Percentiles rank a stretch among this genome's conserved stretches.
Evolutionary conservation across 2,888 invertebrate genomes (phyloP).

Genomic region (Cylindroiulus punctatus): DNA sequence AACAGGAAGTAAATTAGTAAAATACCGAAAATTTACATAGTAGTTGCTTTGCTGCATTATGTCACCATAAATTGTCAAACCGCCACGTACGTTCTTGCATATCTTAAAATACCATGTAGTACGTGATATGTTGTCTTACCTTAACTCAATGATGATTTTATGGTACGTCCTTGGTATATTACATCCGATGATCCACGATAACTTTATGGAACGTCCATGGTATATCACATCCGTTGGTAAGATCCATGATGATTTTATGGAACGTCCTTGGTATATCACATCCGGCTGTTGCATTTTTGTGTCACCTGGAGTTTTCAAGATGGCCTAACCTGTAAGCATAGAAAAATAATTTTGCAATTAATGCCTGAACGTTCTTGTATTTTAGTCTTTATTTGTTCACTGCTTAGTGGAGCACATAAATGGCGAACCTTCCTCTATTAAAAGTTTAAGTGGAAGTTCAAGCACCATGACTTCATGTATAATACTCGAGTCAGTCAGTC

Average conservation of each 20-base stretch:
- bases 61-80: too few species aligned
- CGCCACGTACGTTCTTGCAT: too few species aligned
- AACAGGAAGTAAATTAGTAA: too few species aligned
- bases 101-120: too few species aligned
- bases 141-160: too few species aligned
- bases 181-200: too few species aligned
- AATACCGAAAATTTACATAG: background rate
- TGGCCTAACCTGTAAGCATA: background rate
- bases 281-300: background rate
- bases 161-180: too few species aligned
- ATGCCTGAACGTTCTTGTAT: background rate
- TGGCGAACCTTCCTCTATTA: background rate
- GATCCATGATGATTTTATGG: too few species aligned
- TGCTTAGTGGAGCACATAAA: background rate
- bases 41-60: background rate
- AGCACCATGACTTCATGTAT: background rate
- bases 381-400: background rate
- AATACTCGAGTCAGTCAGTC: background rate
- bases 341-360: background rate
- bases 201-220: background rate
- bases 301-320: background rate
- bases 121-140: too few species aligned
- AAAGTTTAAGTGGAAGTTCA: constrained; percentile 37
- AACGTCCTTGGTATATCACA: background rate
- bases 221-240: too few species aligned